Percentiles rank a stretch among this genome's conserved stretches.
Conservation (phyloP, 2,113 vertebrate species). For the Elephas maximus region DNA sequence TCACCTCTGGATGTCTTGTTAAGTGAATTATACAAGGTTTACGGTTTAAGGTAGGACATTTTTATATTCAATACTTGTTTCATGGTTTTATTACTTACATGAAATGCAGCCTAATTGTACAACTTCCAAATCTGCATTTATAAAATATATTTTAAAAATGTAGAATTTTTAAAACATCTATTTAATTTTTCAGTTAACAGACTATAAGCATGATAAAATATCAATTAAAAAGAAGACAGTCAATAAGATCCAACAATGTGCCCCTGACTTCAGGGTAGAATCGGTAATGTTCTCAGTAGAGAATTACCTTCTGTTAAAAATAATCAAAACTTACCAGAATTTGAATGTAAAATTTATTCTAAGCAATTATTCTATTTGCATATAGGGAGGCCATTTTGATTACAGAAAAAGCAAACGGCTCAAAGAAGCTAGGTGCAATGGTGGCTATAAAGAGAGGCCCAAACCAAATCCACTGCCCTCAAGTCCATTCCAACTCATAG, state of each 20-base stretch:
- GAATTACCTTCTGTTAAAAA: neutral
- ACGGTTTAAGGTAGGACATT: neutral
- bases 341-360: too few species aligned
- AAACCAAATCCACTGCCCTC: too few species aligned
- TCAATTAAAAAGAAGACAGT: neutral
- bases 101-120: neutral
- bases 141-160: neutral
- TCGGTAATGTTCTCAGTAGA: neutral
- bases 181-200: neutral
- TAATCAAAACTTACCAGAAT: too few species aligned
- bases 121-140: neutral
- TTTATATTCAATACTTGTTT: neutral
- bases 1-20: neutral
- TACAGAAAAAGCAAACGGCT: too few species aligned
- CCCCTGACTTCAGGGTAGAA: neutral
- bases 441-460: too few species aligned
- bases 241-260: neutral
- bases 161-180: neutral
- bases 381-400: too few species aligned
- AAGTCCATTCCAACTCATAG: too few species aligned
- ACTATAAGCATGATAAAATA: neutral
- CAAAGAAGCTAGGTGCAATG: too few species aligned
- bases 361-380: too few species aligned
- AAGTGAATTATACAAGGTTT: neutral
- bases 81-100: neutral